phyloP scores from a whole-genome alignment of 1,140 invertebrate species.

The Cylas formicarius region DNA sequence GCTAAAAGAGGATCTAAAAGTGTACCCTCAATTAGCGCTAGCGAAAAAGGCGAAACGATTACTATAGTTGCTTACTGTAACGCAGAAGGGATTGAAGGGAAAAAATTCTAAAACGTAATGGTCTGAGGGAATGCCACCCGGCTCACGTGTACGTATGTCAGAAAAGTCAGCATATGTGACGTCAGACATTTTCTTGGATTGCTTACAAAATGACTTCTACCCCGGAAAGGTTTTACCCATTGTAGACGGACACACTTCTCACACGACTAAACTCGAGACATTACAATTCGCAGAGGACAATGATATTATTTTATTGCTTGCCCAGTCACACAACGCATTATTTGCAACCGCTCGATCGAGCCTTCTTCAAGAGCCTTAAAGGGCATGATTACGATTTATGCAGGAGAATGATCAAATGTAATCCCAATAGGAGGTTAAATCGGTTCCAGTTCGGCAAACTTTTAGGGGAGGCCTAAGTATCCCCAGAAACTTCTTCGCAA shows the following conservation, averaged over 20 bases:
- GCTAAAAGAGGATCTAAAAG: conserved; percentile 36
- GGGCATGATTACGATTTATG: conserved; percentile 18
- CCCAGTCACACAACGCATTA: conserved; percentile 34
- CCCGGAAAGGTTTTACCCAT: conserved; percentile 39
- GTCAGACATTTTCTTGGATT: conserved; percentile 36
- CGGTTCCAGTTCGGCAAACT: conserved; percentile 22
- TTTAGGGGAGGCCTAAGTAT: conserved; percentile 23
- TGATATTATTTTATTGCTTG: conserved; percentile 29
- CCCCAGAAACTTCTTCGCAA: too few species aligned
- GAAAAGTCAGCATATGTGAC: conserved; percentile 40
- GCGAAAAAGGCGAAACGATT: too few species aligned
- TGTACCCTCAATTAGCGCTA: conserved; percentile 7
- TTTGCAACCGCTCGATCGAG: conserved; percentile 32
- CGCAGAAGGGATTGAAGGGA: conserved; percentile 33
- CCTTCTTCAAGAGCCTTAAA: conserved; percentile 35
- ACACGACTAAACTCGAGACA: conserved; percentile 27
- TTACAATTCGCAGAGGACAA: conserved; percentile 30
- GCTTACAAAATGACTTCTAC: conserved; percentile 37
- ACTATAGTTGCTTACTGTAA: conserved; percentile 27
- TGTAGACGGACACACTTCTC: conserved; percentile 42
- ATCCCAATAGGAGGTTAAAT: conserved; percentile 20
- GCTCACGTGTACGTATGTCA: conserved; percentile 35
- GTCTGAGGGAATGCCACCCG: conserved; percentile 33
- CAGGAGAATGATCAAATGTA: conserved; percentile 13
- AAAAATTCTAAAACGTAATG: conserved; percentile 38